phyloP scores from a whole-genome alignment of 2,888 invertebrate species.

The Ormyrus thymus region DNA sequence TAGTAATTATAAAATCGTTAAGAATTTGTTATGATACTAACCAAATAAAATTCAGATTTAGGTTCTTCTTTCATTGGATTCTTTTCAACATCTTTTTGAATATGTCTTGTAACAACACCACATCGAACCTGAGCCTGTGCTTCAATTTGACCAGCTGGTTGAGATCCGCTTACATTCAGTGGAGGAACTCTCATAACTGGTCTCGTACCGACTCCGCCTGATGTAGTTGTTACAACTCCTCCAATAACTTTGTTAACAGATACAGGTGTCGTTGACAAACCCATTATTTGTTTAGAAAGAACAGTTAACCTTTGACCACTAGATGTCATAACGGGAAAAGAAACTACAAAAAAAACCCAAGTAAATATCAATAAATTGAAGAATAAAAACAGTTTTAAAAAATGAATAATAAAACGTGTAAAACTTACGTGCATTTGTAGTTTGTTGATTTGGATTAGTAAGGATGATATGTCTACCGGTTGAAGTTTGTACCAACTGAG shows the following conservation, averaged over 20 bases:
- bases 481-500: constrained; percentile 84
- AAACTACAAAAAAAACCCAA: constrained; percentile 60
- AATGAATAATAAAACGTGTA: background rate
- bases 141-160: constrained; percentile 60
- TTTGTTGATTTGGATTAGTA: constrained; percentile 76
- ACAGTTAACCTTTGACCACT: constrained; percentile 80
- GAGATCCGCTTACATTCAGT: constrained; percentile 69
- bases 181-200: constrained; percentile 74
- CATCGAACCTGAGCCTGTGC: constrained; percentile 61
- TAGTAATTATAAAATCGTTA: background rate
- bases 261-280: constrained; percentile 70
- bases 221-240: constrained; percentile 66
- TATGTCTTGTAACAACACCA: constrained; percentile 65
- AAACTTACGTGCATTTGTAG: constrained; percentile 68
- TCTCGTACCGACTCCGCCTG: constrained; percentile 65
- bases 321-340: constrained; percentile 75
- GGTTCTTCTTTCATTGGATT: constrained; percentile 65
- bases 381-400: too few species aligned
- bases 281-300: constrained; percentile 76
- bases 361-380: constrained; percentile 11
- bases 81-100: constrained; percentile 65
- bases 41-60: constrained; percentile 71
- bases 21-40: constrained; percentile 40
- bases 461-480: constrained; percentile 83
- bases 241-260: constrained; percentile 69